A percentile compares a stretch with the other conserved stretches of the same genome.
Conservation (phyloP, 2,888 invertebrate genomes). For the Cephus rjabovi region DNA sequence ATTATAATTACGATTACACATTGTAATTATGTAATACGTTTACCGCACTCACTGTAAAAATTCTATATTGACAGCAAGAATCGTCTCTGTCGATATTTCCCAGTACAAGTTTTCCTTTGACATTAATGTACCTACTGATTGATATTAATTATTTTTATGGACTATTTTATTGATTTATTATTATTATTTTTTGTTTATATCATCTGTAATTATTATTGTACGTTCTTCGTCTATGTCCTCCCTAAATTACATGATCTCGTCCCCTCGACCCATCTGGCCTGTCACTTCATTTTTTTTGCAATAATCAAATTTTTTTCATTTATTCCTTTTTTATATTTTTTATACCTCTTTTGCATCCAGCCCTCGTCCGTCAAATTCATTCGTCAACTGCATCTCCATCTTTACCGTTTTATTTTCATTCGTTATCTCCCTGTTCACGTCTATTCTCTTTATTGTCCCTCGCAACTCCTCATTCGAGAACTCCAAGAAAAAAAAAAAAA, state of each 20-base stretch:
- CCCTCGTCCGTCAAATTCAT: no score
- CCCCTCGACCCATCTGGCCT: neutral
- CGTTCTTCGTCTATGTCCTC: neutral
- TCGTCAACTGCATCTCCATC: no score
- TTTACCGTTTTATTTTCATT: no score
- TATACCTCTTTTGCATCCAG: neutral
- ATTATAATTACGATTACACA: conserved; percentile 22
- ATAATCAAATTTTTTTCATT: neutral
- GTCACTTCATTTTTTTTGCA: neutral
- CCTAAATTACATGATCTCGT: neutral
- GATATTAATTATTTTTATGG: conserved; percentile 22
- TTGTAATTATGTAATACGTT: neutral
- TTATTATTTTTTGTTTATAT: conserved; percentile 19
- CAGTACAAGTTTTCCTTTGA: conserved; percentile 16
- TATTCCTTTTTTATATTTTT: conserved; percentile 7
- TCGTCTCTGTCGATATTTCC: conserved; percentile 21
- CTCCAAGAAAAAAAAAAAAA: conserved; percentile 40
- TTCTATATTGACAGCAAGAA: conserved; percentile 16
- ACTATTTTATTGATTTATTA: conserved; percentile 18
- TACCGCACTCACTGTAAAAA: conserved; percentile 16
- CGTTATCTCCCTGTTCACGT: neutral
- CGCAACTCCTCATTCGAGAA: conserved; percentile 50
- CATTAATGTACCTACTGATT: conserved; percentile 19
- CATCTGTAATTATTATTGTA: conserved; percentile 19
- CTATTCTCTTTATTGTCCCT: conserved; percentile 44